A percentile compares a stretch with the other conserved stretches of the same genome.
Evolutionary conservation across 2,888 invertebrate genomes (phyloP).

Genomic region (Trichopoda pennipes): DNA sequence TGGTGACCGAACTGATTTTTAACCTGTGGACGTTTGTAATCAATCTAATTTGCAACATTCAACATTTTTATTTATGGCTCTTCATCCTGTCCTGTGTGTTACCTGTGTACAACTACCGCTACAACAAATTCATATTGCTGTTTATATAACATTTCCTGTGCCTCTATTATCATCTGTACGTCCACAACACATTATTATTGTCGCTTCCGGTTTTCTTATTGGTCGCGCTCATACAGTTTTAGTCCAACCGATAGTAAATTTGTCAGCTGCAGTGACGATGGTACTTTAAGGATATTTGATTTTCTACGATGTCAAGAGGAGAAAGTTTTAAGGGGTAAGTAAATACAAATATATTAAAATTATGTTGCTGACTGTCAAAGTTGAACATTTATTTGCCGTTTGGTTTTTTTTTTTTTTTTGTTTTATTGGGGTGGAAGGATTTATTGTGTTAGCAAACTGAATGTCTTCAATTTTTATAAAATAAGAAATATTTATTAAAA

Average conservation of each 20-base stretch:
- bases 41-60: conserved; percentile 25
- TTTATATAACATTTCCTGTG: conserved; percentile 34
- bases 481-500: no score
- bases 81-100: no score
- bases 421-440: no score
- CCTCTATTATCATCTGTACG: conserved; percentile 1
- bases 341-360: conserved; percentile 71
- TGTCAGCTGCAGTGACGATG: conserved; percentile 99
- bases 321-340: conserved; percentile 90
- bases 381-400: background rate
- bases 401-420: no score
- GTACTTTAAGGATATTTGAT: conserved; percentile 99
- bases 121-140: background rate
- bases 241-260: conserved; percentile 99
- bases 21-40: conserved; percentile 12
- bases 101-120: no score
- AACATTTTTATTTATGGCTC: conserved; percentile 43
- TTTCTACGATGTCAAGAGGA: conserved; percentile 98
- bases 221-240: conserved; percentile 87
- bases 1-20: conserved; percentile 10
- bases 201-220: conserved; percentile 33
- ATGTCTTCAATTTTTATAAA: no score
- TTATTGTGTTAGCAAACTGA: no score
- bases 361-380: background rate
- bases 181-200: conserved; percentile 24